Conservation (phyloP, 2,797 vertebrate genomes). For the Mionectes olivaceus region DNA sequence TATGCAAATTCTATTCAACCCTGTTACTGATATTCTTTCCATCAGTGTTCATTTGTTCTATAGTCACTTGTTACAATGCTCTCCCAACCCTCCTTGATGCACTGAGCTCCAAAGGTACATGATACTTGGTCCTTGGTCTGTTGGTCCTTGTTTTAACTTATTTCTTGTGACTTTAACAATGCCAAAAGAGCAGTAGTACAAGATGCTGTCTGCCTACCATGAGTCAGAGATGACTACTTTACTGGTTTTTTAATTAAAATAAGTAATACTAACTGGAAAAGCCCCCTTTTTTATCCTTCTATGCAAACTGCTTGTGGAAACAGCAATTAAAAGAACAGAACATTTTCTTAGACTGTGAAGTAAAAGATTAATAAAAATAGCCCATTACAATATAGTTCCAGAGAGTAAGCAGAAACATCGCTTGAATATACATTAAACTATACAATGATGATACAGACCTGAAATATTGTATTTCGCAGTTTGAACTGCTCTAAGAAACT, state of each 20-base stretch:
- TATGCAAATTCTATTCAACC: neutral
- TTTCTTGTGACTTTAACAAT: neutral
- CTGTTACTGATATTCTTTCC: neutral
- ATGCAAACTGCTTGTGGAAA: neutral
- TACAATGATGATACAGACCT: neutral
- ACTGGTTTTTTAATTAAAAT: neutral
- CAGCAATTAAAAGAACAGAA: neutral
- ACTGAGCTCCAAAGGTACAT: neutral
- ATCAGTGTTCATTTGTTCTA: neutral
- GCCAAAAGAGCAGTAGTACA: neutral
- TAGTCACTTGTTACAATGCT: neutral
- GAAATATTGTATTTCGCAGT: neutral
- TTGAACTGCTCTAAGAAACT: neutral
- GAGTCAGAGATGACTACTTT: neutral
- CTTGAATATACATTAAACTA: neutral
- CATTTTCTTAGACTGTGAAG: neutral
- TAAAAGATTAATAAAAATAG: neutral
- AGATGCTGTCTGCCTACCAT: neutral
- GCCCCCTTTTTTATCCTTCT: accelerated
- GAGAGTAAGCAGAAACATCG: neutral
- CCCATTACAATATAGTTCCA: neutral
- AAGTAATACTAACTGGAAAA: neutral
- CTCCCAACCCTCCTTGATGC: neutral
- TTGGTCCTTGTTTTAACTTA: neutral
- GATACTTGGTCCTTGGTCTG: neutral